These are phyloP conservation scores for Nephrotoma guestfalica DNA, from an alignment of 2,888 invertebrate genomes.

Conservation along the genomic window DNA sequence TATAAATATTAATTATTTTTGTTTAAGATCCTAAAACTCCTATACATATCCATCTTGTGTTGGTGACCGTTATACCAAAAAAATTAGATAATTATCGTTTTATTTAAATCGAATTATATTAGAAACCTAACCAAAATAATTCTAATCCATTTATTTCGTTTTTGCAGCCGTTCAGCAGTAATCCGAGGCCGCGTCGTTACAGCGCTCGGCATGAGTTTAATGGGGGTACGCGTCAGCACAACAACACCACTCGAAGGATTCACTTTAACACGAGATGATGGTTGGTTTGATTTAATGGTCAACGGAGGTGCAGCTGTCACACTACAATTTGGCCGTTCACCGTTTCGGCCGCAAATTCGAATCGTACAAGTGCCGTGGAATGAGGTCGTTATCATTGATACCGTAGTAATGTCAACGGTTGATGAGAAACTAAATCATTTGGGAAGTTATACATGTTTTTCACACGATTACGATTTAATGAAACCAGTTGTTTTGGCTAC, in stretches of 20 bases:
- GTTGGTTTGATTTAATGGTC: slow-evolving; percentile 95
- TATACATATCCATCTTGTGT: background rate
- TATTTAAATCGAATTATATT: background rate
- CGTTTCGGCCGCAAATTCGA: slow-evolving; percentile 74
- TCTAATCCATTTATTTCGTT: background rate
- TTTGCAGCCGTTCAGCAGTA: slow-evolving; percentile 86
- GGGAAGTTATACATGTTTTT: slow-evolving; percentile 63
- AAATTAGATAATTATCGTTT: background rate
- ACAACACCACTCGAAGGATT: slow-evolving; percentile 91
- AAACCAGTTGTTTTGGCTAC: slow-evolving; percentile 86
- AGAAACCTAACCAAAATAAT: background rate
- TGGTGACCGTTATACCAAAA: background rate
- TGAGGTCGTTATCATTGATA: slow-evolving; percentile 89
- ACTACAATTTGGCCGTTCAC: slow-evolving; percentile 82
- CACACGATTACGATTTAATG: slow-evolving; percentile 85
- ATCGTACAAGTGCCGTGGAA: slow-evolving; percentile 95
- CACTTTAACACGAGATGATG: slow-evolving; percentile 81
- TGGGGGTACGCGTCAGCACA: slow-evolving; percentile 91
- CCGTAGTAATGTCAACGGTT: slow-evolving; percentile 64
- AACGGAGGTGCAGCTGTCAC: slow-evolving; percentile 98
- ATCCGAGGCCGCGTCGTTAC: slow-evolving; percentile 91
- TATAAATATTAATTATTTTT: too few relatives aligned
- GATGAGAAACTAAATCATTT: slow-evolving; percentile 57
- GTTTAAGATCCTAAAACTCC: background rate
- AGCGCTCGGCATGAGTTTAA: slow-evolving; percentile 79